A percentile compares a stretch with the other conserved stretches of the same genome.
These are phyloP conservation scores for Mesochorus sp. DNA, from an alignment of 2,888 invertebrate species.

Conservation along the genomic window DNA sequence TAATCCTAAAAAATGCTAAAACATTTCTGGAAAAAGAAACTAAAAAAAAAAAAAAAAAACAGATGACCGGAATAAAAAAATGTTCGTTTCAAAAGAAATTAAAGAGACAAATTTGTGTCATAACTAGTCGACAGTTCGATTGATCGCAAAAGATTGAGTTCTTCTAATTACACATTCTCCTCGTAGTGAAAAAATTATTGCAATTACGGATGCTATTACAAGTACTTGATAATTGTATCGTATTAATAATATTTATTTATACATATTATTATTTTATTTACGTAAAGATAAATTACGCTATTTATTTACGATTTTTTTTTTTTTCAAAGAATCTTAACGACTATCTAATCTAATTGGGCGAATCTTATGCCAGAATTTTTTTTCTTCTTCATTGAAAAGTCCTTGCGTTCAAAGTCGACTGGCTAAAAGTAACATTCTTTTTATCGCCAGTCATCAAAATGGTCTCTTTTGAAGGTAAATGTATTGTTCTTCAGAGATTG, in stretches of 20 bases:
- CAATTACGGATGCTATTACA: no score
- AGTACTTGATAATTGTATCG: no score
- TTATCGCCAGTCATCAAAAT: conserved; percentile 6
- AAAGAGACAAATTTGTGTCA: no score
- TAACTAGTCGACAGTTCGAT: no score
- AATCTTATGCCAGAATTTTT: conserved; percentile 12
- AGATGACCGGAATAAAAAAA: no score
- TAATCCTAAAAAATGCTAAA: no score
- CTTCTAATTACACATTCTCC: conserved; percentile 47
- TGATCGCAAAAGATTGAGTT: no score
- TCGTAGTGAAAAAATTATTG: conserved; percentile 59
- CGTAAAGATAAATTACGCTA: conserved; percentile 53
- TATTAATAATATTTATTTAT: conserved; percentile 24
- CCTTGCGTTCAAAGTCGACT: background rate
- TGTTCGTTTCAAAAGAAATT: no score
- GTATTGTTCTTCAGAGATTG: background rate
- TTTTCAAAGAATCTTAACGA: conserved; percentile 44
- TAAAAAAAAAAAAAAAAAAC: no score
- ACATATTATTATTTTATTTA: conserved; percentile 31
- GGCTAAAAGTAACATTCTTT: background rate
- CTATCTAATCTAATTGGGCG: conserved; percentile 54
- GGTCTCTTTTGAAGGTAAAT: background rate
- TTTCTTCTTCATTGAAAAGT: background rate
- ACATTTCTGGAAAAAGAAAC: no score
- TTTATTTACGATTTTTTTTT: conserved; percentile 10